These are phyloP conservation scores for Perognathus longimembris DNA, from an alignment of 2,113 vertebrate species.

Conservation along the genomic window DNA sequence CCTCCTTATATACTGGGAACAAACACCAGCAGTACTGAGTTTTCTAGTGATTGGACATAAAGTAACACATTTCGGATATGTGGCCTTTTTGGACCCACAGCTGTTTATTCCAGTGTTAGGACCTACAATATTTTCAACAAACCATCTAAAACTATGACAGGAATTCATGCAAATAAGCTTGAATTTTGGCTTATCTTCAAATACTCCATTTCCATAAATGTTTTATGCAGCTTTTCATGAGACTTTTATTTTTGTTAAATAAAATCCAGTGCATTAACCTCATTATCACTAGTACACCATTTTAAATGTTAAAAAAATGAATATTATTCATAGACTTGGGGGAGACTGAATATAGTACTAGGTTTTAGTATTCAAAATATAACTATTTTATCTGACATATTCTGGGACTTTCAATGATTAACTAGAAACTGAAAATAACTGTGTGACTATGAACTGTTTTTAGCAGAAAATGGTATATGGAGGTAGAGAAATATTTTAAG, in stretches of 20 bases:
- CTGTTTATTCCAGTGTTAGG: slow-evolving; percentile 46
- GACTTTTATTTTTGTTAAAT: slow-evolving; percentile 72
- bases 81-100: slow-evolving; percentile 51
- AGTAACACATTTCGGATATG: slow-evolving; percentile 43
- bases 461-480: slow-evolving; percentile 22
- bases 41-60: not conserved
- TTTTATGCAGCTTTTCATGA: slow-evolving; percentile 71
- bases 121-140: slow-evolving; percentile 71
- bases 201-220: slow-evolving; percentile 75
- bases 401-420: not conserved
- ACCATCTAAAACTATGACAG: slow-evolving; percentile 55
- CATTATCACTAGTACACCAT: slow-evolving; percentile 69
- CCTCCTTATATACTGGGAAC: not conserved
- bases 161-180: slow-evolving; percentile 71
- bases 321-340: slow-evolving; percentile 34
- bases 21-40: not conserved
- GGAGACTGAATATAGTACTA: not conserved
- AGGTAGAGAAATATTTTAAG: not conserved
- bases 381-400: slow-evolving; percentile 27
- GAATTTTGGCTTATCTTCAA: slow-evolving; percentile 70
- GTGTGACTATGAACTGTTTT: slow-evolving; percentile 23
- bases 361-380: slow-evolving; percentile 54
- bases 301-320: slow-evolving; percentile 72
- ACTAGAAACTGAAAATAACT: slow-evolving; percentile 35
- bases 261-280: slow-evolving; percentile 64